Percentiles rank a stretch among this genome's conserved stretches.
Evolutionary conservation across 2,888 invertebrate genomes (phyloP).

Genomic region (Ochropacha duplaris): DNA sequence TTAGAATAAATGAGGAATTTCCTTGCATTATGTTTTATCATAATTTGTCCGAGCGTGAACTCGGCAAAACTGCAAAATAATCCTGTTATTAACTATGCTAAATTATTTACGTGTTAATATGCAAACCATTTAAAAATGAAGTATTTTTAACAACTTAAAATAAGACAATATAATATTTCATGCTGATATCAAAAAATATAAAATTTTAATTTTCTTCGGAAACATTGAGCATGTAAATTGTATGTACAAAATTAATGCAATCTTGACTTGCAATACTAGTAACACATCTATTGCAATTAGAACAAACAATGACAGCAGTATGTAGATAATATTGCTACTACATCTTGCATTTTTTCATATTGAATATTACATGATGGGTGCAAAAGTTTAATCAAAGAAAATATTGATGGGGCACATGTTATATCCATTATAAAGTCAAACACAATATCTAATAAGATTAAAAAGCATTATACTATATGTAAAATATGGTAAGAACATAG

Average conservation of each 20-base stretch:
- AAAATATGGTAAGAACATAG: constrained; percentile 25
- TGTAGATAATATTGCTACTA: background rate
- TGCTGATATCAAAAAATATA: background rate
- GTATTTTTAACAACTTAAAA: too few species aligned
- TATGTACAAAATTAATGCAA: background rate
- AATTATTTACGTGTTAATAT: too few species aligned
- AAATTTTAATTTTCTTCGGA: background rate
- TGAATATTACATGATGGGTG: background rate
- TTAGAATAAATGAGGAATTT: too few species aligned
- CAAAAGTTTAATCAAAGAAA: background rate
- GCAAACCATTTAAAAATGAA: too few species aligned
- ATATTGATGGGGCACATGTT: background rate
- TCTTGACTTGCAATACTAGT: background rate
- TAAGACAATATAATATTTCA: too few species aligned
- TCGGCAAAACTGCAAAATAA: too few species aligned
- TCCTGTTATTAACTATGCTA: too few species aligned
- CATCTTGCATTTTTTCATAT: background rate
- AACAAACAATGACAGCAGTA: background rate
- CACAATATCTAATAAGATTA: constrained; percentile 14
- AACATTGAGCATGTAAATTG: background rate
- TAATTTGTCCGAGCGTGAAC: too few species aligned
- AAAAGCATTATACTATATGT: constrained; percentile 10
- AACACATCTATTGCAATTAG: background rate
- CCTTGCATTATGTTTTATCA: too few species aligned
- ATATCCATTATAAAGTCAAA: constrained; percentile 1